Percentiles rank a stretch among this genome's conserved stretches.
Evolutionary conservation across 30 jellyfish, hydroid and myxozoan species (phyloP).

Genomic region (Aurelia coerulea): DNA sequence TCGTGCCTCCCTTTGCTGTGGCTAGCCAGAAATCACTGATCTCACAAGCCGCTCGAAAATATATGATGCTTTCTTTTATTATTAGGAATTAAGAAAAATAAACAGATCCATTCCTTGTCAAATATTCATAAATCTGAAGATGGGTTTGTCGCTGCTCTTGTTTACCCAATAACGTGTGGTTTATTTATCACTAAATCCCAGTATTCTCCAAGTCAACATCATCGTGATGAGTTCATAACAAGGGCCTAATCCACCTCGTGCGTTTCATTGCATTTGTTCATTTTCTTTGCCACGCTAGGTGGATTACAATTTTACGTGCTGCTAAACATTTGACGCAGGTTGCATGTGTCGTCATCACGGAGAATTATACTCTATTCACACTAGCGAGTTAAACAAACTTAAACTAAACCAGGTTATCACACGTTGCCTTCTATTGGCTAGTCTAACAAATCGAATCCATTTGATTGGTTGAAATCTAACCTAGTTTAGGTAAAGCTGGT

Average conservation of each 20-base stretch:
- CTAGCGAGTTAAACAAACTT: too few species aligned
- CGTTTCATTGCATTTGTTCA: neutral
- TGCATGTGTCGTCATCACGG: too few species aligned
- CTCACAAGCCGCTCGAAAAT: neutral
- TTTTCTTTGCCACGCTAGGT: neutral
- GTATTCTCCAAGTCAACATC: slow-evolving; percentile 3
- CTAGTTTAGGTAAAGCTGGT: too few species aligned
- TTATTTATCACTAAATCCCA: slow-evolving; percentile 42
- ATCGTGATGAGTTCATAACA: slow-evolving; percentile 16
- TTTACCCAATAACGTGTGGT: slow-evolving; percentile 53
- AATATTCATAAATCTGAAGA: slow-evolving; percentile 20
- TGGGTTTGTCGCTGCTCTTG: slow-evolving; percentile 31
- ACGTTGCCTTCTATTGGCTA: too few species aligned
- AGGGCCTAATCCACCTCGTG: slow-evolving; percentile 39
- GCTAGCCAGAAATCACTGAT: neutral
- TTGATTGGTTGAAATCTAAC: too few species aligned
- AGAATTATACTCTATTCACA: too few species aligned
- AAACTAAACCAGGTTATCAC: too few species aligned
- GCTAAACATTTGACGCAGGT: too few species aligned
- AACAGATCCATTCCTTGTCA: slow-evolving; percentile 29
- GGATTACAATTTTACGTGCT: neutral
- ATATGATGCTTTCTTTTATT: slow-evolving; percentile 11
- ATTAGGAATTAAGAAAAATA: slow-evolving; percentile 23
- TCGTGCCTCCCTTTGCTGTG: neutral
- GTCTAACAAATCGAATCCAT: too few species aligned